Percentiles rank a stretch among this genome's conserved stretches.
These are phyloP conservation scores for Loripinus fragilis DNA, from an alignment of 2,888 invertebrate genomes.

Conservation along the genomic window DNA sequence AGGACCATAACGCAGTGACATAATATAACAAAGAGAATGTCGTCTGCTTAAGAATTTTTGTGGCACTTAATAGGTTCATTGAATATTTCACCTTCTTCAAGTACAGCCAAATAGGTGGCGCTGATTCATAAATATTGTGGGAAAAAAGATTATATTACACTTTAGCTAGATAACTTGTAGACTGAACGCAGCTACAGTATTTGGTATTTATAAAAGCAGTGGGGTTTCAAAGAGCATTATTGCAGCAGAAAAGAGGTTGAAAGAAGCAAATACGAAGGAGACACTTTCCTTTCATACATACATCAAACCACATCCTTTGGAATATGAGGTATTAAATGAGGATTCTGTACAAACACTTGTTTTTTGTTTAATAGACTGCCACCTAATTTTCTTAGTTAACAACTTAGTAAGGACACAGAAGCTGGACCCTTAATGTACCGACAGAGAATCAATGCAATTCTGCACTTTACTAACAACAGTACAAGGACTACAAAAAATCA, in stretches of 20 bases:
- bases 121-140: too few species aligned
- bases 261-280: constrained; percentile 12
- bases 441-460: constrained; percentile 5
- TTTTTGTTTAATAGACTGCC: not conserved
- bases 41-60: too few species aligned
- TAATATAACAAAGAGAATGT: too few species aligned
- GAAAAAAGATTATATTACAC: too few species aligned
- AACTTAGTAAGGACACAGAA: constrained; percentile 17
- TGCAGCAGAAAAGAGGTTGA: constrained; percentile 27
- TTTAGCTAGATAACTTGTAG: too few species aligned
- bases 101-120: too few species aligned
- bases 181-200: constrained; percentile 23
- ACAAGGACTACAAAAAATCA: constrained; percentile 17
- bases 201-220: constrained; percentile 8
- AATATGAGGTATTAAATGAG: constrained; percentile 6
- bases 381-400: constrained; percentile 11
- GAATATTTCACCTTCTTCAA: too few species aligned
- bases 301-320: constrained; percentile 22
- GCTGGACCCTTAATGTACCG: constrained; percentile 1
- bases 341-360: not conserved
- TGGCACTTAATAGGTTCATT: too few species aligned
- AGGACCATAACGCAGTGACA: too few species aligned
- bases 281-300: constrained; percentile 23
- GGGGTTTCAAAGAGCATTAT: constrained; percentile 18
- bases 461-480: constrained; percentile 20